A percentile compares a stretch with the other conserved stretches of the same genome.
These are phyloP conservation scores for Podarcis muralis DNA, from an alignment of 2,113 vertebrate genomes.

Conservation along the genomic window DNA sequence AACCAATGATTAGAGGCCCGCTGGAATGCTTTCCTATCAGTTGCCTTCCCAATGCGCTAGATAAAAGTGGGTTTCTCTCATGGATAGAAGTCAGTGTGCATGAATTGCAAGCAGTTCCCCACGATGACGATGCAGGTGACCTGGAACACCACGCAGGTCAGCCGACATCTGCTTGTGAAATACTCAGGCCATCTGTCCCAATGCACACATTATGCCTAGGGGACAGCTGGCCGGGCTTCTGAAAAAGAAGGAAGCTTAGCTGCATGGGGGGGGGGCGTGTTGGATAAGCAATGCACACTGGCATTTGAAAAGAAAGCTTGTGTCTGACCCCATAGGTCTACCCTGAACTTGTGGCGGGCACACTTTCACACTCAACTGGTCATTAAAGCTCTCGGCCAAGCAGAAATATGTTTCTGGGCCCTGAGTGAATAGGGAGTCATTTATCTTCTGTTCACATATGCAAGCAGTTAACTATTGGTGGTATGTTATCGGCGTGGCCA, in stretches of 20 bases:
- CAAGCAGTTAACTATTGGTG: not conserved
- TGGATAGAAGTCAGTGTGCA: slow-evolving; percentile 5
- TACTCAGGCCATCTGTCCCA: slow-evolving; percentile 61
- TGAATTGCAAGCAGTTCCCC: slow-evolving; percentile 47
- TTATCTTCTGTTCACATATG: not conserved
- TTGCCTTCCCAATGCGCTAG: slow-evolving; percentile 22
- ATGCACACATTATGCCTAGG: slow-evolving; percentile 48
- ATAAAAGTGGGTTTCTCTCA: not conserved
- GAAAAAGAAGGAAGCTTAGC: not conserved
- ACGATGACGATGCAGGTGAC: slow-evolving; percentile 57
- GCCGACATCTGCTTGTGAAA: slow-evolving; percentile 56
- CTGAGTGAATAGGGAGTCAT: not conserved
- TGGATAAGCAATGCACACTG: not conserved
- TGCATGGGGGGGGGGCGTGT: not conserved
- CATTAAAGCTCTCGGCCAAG: slow-evolving; percentile 32
- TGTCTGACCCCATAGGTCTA: slow-evolving; percentile 43
- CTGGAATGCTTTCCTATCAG: slow-evolving; percentile 37
- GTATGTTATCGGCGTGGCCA: accelerated
- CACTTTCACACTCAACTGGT: slow-evolving; percentile 52
- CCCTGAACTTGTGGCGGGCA: slow-evolving; percentile 50
- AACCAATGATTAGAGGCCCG: slow-evolving; percentile 42
- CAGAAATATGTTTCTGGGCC: not conserved
- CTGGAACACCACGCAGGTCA: slow-evolving; percentile 59
- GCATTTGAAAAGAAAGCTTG: slow-evolving; percentile 19
- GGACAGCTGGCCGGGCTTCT: slow-evolving; percentile 55